Evolutionary conservation across 2,888 invertebrate species (phyloP), one percentile per base, ranked within the genome.

Genomic region (Belgica antarctica): DNA sequence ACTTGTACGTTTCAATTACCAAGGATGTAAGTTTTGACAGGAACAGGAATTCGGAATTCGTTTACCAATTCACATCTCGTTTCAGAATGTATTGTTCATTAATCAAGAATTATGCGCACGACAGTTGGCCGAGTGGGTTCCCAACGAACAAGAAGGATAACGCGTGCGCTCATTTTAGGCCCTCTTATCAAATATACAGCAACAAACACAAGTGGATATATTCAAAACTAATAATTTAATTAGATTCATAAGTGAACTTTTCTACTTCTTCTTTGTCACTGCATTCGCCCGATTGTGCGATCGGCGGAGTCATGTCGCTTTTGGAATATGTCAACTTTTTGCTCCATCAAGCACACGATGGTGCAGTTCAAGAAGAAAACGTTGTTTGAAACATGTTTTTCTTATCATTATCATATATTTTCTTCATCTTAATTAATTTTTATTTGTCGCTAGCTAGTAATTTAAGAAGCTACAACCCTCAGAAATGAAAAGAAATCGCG

Each of bases 21-120:
- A 87, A 85, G 73, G 87, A 89, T 84, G 90, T 90, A 80, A 81
- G 82, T 81, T 77, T 70, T 27, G 17, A n/a, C n/a, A n/a, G n/a
- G n/a, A n/a, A n/a, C n/a, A n/a, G n/a, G n/a, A n/a, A n/a, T n/a
- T n/a, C n/a, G n/a, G n/a, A n/a, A n/a, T n/a, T 59, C 3, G 61
- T 70, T 68, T 62, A 61, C 71, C 12, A 65, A 71, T 71, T 71
- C 72, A 71, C 74, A 75, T 74, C 75, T 71, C 72, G 83, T 85
- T 71, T 85, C 52, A 86, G 82, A 86, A 92, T 86, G 86, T 90
- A 75, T 85, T 92, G 82, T 89, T 90, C 80, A 85, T 95, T 75
- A 94, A 95, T 80, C 85, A 90, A 77, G 93, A 93, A 82, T 83
- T 96, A 76, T 90, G 93, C 75, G 89, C 89, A 75, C 86, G 89